Percentiles rank a stretch among this genome's conserved stretches.
Evolutionary conservation across 1,140 invertebrate genomes (phyloP).

Genomic region (Drosophila seguyi): DNA sequence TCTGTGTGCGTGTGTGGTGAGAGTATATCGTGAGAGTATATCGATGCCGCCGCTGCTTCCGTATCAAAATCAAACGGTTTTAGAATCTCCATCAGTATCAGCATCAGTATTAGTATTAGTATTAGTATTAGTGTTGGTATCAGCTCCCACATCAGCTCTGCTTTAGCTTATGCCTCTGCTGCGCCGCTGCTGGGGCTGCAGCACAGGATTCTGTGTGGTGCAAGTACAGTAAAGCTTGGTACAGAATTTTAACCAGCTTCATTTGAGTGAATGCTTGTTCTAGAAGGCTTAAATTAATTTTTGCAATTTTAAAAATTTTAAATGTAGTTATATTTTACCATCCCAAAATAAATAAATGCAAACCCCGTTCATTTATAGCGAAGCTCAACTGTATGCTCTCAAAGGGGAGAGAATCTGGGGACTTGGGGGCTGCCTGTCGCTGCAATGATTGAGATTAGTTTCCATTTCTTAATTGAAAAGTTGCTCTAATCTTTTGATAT

Average conservation of each 20-base stretch:
- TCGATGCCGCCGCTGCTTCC: slow-evolving; percentile 19
- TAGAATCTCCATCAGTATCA: slow-evolving; percentile 33
- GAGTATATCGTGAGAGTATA: slow-evolving; percentile 15
- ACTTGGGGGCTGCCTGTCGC: slow-evolving; percentile 18
- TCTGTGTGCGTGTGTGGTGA: slow-evolving; percentile 21
- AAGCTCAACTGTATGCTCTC: not conserved
- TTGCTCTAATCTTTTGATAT: slow-evolving; percentile 50
- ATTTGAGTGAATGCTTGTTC: no score
- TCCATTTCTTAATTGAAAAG: slow-evolving; percentile 52
- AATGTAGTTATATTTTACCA: not conserved
- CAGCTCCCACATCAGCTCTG: slow-evolving; percentile 15
- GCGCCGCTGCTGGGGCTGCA: not conserved
- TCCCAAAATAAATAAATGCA: no score
- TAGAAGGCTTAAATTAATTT: no score
- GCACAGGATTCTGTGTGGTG: not conserved
- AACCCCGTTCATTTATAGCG: not conserved
- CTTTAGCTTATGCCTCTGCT: slow-evolving; percentile 1
- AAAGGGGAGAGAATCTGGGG: slow-evolving; percentile 1
- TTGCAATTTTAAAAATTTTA: not conserved
- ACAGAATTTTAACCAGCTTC: not conserved
- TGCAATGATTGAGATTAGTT: slow-evolving; percentile 48
- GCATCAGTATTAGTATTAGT: slow-evolving; percentile 9
- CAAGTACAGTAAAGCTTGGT: slow-evolving; percentile 6
- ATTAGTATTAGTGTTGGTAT: slow-evolving; percentile 9
- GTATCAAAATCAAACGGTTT: slow-evolving; percentile 40